phyloP scores from a whole-genome alignment of 2,113 vertebrate species.

The Chionis minor region DNA sequence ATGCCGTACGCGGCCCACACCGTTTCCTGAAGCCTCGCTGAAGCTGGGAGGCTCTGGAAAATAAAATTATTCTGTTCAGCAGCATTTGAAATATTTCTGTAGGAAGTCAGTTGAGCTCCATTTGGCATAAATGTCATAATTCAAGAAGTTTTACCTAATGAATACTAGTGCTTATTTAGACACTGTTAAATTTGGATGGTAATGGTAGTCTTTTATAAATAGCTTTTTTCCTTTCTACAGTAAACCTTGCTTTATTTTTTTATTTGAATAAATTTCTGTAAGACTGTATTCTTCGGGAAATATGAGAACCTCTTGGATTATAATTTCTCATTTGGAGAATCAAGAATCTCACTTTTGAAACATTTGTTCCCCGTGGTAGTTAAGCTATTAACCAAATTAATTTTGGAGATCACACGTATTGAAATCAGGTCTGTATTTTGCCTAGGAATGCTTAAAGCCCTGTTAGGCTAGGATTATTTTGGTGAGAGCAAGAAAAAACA shows the following conservation, averaged over 20 bases:
- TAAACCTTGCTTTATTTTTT: neutral
- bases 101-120: neutral
- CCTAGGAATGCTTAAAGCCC: neutral
- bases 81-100: neutral
- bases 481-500: neutral
- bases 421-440: neutral
- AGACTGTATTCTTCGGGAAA: neutral
- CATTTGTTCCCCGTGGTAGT: neutral
- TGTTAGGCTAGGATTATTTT: neutral
- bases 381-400: neutral
- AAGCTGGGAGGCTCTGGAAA: neutral
- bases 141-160: neutral
- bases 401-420: neutral
- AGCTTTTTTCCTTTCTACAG: neutral
- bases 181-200: neutral
- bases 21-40: no score
- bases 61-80: neutral
- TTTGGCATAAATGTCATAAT: neutral
- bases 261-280: neutral
- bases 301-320: neutral
- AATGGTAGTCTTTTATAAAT: neutral
- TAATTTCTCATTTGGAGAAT: neutral
- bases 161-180: neutral
- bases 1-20: no score
- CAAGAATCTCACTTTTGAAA: neutral